A percentile compares a stretch with the other conserved stretches of the same genome.
Conservation (phyloP, 1,140 invertebrate species). For the Pristionchus pacificus region DNA sequence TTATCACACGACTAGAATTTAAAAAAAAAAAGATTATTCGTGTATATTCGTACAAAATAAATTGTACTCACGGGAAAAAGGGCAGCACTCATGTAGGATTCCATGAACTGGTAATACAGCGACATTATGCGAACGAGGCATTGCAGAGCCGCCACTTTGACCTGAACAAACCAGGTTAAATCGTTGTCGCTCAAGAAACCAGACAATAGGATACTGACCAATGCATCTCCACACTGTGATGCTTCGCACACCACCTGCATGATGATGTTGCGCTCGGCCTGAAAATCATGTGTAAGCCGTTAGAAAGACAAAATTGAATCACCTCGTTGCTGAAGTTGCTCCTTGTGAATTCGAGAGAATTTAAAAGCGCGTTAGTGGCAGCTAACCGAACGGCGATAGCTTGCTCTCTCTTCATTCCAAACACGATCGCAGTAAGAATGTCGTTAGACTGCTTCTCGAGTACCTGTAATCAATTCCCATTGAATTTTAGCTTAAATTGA, state of each 20-base stretch:
- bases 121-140: conserved; percentile 98
- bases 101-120: conserved; percentile 98
- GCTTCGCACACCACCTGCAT: conserved; percentile 94
- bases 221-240: conserved; percentile 69
- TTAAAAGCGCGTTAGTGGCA: conserved; percentile 91
- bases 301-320: conserved; percentile 30
- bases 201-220: not conserved
- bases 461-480: conserved; percentile 72
- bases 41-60: not conserved
- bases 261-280: conserved; percentile 91
- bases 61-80: conserved; percentile 63
- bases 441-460: conserved; percentile 87
- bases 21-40: no score
- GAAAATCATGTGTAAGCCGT: conserved; percentile 28
- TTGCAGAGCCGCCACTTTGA: conserved; percentile 87
- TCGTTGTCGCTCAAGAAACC: no score
- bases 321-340: conserved; percentile 95
- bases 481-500: conserved; percentile 49
- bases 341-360: conserved; percentile 96
- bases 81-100: conserved; percentile 94
- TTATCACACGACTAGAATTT: not conserved
- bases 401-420: conserved; percentile 85
- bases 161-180: conserved; percentile 63
- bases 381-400: conserved; percentile 70
- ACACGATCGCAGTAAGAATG: conserved; percentile 96